These are phyloP conservation scores for Hydractinia echinata DNA, from an alignment of 30 jellyfish, hydroid and myxozoan genomes.

Conservation along the genomic window DNA sequence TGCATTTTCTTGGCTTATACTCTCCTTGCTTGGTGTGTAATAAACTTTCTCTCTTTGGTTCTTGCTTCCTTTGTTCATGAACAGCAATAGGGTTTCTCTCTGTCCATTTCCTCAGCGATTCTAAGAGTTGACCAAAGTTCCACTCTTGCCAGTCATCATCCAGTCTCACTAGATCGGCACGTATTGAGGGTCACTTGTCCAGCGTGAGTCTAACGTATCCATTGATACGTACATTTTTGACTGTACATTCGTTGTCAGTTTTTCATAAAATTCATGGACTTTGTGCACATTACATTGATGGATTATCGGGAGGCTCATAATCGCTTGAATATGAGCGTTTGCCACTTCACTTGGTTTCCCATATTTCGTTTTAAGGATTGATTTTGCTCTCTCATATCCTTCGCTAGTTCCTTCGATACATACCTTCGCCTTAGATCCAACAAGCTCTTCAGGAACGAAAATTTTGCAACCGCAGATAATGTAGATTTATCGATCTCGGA, in stretches of 20 bases:
- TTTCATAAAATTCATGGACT: conserved; percentile 42
- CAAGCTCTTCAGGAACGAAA: no score
- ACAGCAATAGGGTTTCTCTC: no score
- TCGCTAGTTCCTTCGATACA: conserved; percentile 49
- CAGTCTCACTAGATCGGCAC: conserved; percentile 58
- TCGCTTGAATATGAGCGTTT: conserved; percentile 52
- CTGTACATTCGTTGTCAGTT: conserved; percentile 45
- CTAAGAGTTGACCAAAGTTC: no score
- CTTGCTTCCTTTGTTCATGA: no score
- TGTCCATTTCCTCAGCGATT: no score
- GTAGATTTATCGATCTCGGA: no score
- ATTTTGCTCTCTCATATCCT: conserved; percentile 67
- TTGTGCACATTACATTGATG: conserved; percentile 30
- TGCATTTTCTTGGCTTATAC: no score
- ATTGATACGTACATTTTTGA: conserved; percentile 44
- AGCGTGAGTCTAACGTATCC: conserved; percentile 55
- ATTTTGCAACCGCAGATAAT: no score
- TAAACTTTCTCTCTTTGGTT: no score
- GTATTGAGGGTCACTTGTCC: conserved; percentile 57
- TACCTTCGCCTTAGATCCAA: conserved; percentile 21
- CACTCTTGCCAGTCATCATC: conserved; percentile 70
- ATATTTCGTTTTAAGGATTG: conserved; percentile 44
- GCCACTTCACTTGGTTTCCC: conserved; percentile 56
- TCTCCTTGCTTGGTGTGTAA: no score
- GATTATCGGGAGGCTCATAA: conserved; percentile 43